Evolutionary conservation across 2,113 vertebrate genomes (phyloP).

Genomic region (Zosterops hypoxanthus): DNA sequence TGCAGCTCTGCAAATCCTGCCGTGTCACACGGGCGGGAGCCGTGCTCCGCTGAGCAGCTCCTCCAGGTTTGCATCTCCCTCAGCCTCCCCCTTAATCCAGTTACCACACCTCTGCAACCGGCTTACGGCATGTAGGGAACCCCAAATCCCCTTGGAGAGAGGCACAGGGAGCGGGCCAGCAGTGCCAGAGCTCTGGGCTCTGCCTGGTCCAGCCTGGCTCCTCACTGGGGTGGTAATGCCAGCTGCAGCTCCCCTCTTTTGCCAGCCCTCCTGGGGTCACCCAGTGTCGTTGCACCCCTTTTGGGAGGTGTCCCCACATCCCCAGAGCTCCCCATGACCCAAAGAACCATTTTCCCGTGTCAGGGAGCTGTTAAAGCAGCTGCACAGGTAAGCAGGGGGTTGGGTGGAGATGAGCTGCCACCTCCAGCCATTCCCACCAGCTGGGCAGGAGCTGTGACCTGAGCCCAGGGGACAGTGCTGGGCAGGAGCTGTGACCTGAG

Average conservation of each 20-base stretch:
- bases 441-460: not conserved
- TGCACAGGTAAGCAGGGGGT: fast-evolving
- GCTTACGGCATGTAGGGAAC: slow-evolving; percentile 50
- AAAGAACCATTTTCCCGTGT: fast-evolving
- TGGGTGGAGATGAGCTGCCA: fast-evolving
- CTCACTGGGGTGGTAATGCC: fast-evolving
- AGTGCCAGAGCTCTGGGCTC: not conserved
- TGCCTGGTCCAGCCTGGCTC: not conserved
- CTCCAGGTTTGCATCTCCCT: not conserved
- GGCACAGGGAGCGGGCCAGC: not conserved
- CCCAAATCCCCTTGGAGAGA: slow-evolving; percentile 53
- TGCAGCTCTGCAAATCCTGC: not conserved
- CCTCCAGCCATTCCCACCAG: fast-evolving
- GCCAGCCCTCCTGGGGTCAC: not conserved
- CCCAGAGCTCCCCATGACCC: not conserved
- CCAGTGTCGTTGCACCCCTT: fast-evolving
- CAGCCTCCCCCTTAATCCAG: slow-evolving; percentile 67
- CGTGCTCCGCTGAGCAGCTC: not conserved
- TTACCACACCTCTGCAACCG: slow-evolving; percentile 68
- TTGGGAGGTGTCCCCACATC: not conserved
- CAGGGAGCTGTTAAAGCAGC: not conserved
- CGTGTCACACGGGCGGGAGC: not conserved
- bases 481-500: not conserved
- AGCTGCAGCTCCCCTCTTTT: fast-evolving
- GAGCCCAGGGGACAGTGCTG: not conserved